phyloP scores from a whole-genome alignment of 2,797 vertebrate genomes.

The Coregonus sp. region DNA sequence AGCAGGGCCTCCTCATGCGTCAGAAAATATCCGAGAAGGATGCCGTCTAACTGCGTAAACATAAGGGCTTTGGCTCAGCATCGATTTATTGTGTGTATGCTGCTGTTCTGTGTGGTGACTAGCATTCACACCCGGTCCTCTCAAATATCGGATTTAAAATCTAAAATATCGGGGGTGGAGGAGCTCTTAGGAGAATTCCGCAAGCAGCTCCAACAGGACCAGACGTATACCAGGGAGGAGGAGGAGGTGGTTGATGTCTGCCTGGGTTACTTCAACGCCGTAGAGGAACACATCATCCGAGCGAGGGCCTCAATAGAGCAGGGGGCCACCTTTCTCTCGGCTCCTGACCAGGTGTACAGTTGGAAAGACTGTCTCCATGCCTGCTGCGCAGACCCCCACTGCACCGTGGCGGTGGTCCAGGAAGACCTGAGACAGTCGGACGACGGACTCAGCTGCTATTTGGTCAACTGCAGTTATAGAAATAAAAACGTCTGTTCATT shows the following conservation, averaged over 20 bases:
- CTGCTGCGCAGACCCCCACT: slow-evolving; percentile 88
- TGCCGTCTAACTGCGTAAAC: slow-evolving; percentile 44
- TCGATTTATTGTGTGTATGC: slow-evolving; percentile 19
- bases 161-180: slow-evolving; percentile 85
- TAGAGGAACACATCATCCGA: slow-evolving; percentile 87
- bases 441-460: slow-evolving; percentile 79
- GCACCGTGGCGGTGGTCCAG: slow-evolving; percentile 88
- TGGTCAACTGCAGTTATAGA: slow-evolving; percentile 88
- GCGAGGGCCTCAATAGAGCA: slow-evolving; percentile 88
- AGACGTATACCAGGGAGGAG: slow-evolving; percentile 54
- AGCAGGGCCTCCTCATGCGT: slow-evolving; percentile 12
- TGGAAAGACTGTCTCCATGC: slow-evolving; percentile 87
- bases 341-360: slow-evolving; percentile 76
- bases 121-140: slow-evolving; percentile 49
- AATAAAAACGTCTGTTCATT: slow-evolving; percentile 85
- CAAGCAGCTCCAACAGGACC: slow-evolving; percentile 86
- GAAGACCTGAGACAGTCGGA: slow-evolving; percentile 65
- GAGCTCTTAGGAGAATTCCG: slow-evolving; percentile 89
- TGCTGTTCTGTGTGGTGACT: not conserved
- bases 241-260: slow-evolving; percentile 65
- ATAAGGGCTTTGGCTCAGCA: slow-evolving; percentile 67
- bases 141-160: slow-evolving; percentile 75
- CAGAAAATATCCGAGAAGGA: slow-evolving; percentile 35
- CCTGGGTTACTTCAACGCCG: slow-evolving; percentile 72
- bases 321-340: slow-evolving; percentile 86